Evolutionary conservation across 2,113 vertebrate species (phyloP).

Genomic region (Macquaria australasica): DNA sequence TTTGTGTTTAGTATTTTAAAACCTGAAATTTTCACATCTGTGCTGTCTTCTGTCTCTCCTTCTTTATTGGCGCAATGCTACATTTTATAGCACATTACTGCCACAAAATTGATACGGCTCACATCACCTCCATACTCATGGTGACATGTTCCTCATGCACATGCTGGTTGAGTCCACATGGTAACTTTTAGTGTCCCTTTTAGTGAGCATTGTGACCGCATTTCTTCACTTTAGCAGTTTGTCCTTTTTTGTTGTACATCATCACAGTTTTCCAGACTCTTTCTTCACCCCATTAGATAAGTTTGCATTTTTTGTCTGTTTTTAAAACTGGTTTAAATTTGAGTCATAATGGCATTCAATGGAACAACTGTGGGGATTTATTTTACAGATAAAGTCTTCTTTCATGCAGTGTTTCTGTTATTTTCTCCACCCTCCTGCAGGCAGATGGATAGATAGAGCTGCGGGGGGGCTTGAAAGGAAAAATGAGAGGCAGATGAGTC

Average conservation of each 20-base stretch:
- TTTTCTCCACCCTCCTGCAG: slow-evolving; percentile 18
- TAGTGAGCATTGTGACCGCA: not conserved
- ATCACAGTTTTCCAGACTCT: not conserved
- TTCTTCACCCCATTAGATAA: not conserved
- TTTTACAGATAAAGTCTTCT: slow-evolving; percentile 14
- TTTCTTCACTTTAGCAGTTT: not conserved
- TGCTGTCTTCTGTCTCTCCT: not conserved
- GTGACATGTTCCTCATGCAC: not conserved
- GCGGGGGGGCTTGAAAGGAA: not conserved
- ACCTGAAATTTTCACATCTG: not conserved
- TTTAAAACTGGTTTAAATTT: not conserved
- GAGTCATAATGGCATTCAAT: not conserved
- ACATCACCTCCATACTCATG: not conserved
- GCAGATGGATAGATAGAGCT: slow-evolving; percentile 15
- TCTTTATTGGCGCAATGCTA: not conserved
- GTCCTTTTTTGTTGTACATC: not conserved
- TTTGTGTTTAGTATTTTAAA: not conserved
- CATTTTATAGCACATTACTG: not conserved
- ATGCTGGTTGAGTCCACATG: not conserved
- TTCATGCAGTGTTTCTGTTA: slow-evolving; percentile 16
- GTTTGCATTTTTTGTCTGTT: not conserved
- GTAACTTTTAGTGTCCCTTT: not conserved
- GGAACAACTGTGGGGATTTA: slow-evolving; percentile 22
- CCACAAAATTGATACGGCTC: not conserved
- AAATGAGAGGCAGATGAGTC: slow-evolving; percentile 17